These are phyloP conservation scores for Intellagama lesueurii DNA, from an alignment of 2,797 vertebrate species.

Conservation along the genomic window DNA sequence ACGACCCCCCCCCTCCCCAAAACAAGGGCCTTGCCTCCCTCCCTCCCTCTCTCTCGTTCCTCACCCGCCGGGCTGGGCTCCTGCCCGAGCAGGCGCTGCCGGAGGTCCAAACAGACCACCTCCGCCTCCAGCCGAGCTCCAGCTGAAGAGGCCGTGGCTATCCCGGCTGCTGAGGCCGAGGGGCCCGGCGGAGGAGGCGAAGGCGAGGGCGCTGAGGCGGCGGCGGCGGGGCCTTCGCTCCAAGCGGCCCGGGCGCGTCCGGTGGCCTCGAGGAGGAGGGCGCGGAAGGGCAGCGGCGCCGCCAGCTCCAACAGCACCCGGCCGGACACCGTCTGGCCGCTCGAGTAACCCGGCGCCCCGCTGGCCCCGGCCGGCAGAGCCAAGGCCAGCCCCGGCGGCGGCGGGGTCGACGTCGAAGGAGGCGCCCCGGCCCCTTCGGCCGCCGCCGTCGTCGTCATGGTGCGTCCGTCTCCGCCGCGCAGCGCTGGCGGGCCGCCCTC, in stretches of 20 bases:
- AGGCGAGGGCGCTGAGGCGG: background rate
- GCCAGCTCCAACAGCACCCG: conserved; percentile 78
- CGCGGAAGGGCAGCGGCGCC: conserved; percentile 66
- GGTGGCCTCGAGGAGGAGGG: conserved; percentile 73
- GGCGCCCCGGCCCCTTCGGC: background rate
- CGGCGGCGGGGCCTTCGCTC: conserved; percentile 49
- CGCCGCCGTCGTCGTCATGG: conserved; percentile 47
- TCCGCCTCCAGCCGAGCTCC: background rate
- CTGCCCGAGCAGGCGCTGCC: conserved; percentile 8
- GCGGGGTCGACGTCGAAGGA: background rate
- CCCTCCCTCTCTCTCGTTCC: fast-evolving
- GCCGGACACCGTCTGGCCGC: conserved; percentile 80
- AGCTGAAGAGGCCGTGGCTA: background rate
- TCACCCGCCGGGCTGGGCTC: background rate
- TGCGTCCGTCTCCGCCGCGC: background rate
- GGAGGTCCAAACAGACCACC: conserved; percentile 12
- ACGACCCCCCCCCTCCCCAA: background rate
- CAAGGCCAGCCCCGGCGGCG: conserved; percentile 70
- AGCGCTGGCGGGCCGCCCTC: background rate
- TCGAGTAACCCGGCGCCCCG: conserved; percentile 68
- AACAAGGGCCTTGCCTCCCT: background rate
- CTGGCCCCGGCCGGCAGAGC: conserved; percentile 71
- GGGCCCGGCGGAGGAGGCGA: conserved; percentile 14
- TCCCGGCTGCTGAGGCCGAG: no score
- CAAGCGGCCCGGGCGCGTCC: conserved; percentile 79